Evolutionary conservation across 2,113 vertebrate species (phyloP).

Genomic region (Cheilinus undulatus): DNA sequence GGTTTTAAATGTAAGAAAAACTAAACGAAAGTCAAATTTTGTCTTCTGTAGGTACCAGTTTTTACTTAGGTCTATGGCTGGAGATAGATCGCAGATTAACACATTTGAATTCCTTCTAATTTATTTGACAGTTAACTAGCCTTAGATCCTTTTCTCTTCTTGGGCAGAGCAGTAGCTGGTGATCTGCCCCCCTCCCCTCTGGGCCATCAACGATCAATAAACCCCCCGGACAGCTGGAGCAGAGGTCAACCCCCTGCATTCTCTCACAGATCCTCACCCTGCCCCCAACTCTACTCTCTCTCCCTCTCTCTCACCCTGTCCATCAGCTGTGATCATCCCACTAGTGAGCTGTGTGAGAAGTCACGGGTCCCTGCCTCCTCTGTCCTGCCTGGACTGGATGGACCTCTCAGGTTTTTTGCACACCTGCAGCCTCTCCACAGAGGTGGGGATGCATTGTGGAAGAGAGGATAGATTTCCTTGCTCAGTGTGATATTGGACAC

Average conservation of each 20-base stretch:
- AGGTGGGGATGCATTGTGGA: conserved; percentile 16
- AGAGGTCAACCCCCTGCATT: conserved; percentile 70
- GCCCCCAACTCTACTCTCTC: conserved; percentile 39
- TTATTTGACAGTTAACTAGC: neutral
- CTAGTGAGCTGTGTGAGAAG: conserved; percentile 65
- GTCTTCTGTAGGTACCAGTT: no score
- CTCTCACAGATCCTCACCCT: conserved; percentile 67
- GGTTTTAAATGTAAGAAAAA: no score
- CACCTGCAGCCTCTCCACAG: conserved; percentile 51
- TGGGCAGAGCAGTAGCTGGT: conserved; percentile 57
- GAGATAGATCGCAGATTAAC: no score
- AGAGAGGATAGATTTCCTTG: conserved; percentile 48
- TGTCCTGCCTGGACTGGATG: conserved; percentile 46
- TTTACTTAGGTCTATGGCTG: no score
- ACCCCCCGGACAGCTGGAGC: conserved; percentile 77
- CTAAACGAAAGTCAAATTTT: no score
- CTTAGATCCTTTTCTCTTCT: conserved; percentile 25
- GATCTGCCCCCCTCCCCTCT: conserved; percentile 42
- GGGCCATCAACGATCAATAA: conserved; percentile 78
- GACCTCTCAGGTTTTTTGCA: conserved; percentile 45
- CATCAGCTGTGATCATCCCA: conserved; percentile 52
- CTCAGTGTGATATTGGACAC: conserved; percentile 67
- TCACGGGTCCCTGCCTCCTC: conserved; percentile 59
- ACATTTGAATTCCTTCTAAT: no score
- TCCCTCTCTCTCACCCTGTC: conserved; percentile 4